Evolutionary conservation across 2,113 vertebrate genomes (phyloP), one percentile per base, ranked within the genome.

Genomic region (Varanus komodoensis): DNA sequence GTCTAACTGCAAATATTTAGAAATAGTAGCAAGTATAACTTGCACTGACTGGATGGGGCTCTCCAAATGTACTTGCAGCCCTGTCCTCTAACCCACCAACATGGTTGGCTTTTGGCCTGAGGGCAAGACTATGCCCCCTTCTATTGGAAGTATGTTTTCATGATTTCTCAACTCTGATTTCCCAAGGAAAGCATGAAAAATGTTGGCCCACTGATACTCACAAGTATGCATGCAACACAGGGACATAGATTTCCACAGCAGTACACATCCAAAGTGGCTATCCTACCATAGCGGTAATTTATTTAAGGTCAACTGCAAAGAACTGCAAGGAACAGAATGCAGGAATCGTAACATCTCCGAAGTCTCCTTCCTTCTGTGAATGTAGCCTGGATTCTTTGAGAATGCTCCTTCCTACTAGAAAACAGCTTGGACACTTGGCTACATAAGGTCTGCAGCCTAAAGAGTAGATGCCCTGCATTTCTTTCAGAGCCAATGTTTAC

Each of bases 401-500:
- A 54, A 69, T 0, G 23, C 44, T 82, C 54, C 15, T 74, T 82
- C 54, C 15, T 74, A 64, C 69, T 82, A 64, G 27, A 71, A 82
- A 90, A 68, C 84, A 74, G 29, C n/a, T 87, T 83, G 61, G 48
- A 57, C 48, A 87, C 73, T 52, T 44, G 21, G 15, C 25, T 68
- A 48, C 38, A 50, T 8, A 9, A 19, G 50, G 78, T 86, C 83
- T 44, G 80, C n/a, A 81, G 48, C 64, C 32, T 64, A 83, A 17
- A 34, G 87, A 44, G 38, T 82, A 83, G n/a, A 54, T 19, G n/a
- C 57, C 7, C 23, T 71, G 64, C 9, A 90, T 57, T 9, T 80
- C 67, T 83, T 89, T 34, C 67, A 86, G 71, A 90, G 79, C 12
- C n/a, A 81, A 68, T 4, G 64, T 79, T 90, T 84, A 75, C 74